These are phyloP conservation scores for Tineola bisselliella DNA, from an alignment of 2,888 invertebrate genomes.

Conservation along the genomic window DNA sequence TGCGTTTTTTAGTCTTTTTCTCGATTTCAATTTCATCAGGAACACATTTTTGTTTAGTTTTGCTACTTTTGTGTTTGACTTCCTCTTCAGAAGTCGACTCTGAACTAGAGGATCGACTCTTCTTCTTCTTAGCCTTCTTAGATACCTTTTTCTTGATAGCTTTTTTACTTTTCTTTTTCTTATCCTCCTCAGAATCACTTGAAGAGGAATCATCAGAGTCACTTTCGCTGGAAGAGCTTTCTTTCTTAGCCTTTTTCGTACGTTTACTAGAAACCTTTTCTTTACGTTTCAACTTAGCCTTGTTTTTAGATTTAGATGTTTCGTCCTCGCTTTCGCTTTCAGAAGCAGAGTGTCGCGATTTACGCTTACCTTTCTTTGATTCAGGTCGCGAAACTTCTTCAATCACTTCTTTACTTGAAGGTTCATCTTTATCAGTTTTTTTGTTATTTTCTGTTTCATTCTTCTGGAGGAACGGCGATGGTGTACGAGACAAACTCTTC, in stretches of 20 bases:
- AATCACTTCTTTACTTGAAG: conserved; percentile 43
- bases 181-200: conserved; percentile 60
- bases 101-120: conserved; percentile 56
- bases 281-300: conserved; percentile 55
- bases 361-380: conserved; percentile 58
- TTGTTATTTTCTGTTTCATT: conserved; percentile 65
- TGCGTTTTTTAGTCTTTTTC: conserved; percentile 51
- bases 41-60: conserved; percentile 59
- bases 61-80: conserved; percentile 53
- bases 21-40: conserved; percentile 56
- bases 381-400: conserved; percentile 33
- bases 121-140: conserved; percentile 58
- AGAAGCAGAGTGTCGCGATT: conserved; percentile 59
- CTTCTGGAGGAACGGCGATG: conserved; percentile 83
- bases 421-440: conserved; percentile 56
- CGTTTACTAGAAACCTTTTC: conserved; percentile 69
- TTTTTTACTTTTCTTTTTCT: conserved; percentile 61
- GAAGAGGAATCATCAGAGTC: conserved; percentile 63
- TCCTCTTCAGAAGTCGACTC: conserved; percentile 65
- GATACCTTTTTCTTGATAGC: conserved; percentile 53
- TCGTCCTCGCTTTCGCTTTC: conserved; percentile 60
- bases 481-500: conserved; percentile 83
- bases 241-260: conserved; percentile 56
- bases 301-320: conserved; percentile 48
- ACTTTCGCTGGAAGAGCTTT: conserved; percentile 58